These are phyloP conservation scores for Argyresthia albistria DNA, from an alignment of 2,888 invertebrate genomes.

Conservation along the genomic window DNA sequence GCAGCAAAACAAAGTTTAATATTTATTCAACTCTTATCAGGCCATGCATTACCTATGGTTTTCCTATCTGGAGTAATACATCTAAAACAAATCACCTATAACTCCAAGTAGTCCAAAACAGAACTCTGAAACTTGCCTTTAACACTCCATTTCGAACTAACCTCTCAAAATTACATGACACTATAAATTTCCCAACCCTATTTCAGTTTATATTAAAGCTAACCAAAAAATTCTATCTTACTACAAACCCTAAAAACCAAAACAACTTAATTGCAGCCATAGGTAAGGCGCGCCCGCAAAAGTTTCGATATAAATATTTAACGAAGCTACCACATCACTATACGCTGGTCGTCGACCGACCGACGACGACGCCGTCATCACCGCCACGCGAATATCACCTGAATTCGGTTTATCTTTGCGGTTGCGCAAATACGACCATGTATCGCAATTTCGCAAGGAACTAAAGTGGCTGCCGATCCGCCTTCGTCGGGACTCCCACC, in stretches of 20 bases:
- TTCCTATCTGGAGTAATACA: slow-evolving; percentile 7
- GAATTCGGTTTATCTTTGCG: too few species aligned
- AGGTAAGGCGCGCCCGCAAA: background rate
- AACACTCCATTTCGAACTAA: slow-evolving; percentile 6
- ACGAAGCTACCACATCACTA: background rate
- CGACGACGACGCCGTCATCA: background rate
- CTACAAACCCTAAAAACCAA: background rate
- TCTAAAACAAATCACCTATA: background rate
- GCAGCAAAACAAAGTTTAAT: background rate
- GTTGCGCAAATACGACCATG: too few species aligned
- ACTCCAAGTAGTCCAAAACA: slow-evolving; percentile 7
- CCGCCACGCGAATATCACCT: background rate
- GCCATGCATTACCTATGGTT: slow-evolving; percentile 5
- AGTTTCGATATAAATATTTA: background rate
- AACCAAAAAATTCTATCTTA: background rate
- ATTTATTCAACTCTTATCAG: slow-evolving; percentile 2
- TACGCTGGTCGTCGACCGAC: background rate
- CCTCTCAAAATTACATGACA: background rate
- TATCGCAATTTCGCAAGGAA: too few species aligned
- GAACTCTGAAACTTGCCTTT: slow-evolving; percentile 5
- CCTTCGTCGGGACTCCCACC: too few species aligned
- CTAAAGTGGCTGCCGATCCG: too few species aligned
- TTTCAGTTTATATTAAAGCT: background rate
- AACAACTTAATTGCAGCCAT: background rate
- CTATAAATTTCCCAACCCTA: background rate